Conservation (phyloP, 2,113 vertebrate species). For the Neogale vison region DNA sequence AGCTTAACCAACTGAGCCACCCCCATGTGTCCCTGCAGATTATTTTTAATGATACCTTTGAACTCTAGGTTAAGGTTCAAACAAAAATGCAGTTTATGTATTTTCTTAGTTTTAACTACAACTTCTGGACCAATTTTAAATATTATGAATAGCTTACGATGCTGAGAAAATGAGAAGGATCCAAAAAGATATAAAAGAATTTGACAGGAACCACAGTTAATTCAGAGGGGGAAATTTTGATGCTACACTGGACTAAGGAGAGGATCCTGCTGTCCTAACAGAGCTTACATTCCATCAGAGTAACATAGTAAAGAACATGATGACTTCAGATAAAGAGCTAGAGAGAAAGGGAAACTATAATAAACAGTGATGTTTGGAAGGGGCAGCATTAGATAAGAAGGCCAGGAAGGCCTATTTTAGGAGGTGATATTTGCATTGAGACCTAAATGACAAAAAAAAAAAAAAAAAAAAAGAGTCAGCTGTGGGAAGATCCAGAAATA, state of each 20-base stretch:
- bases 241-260: neutral
- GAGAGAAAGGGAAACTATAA: neutral
- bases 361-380: neutral
- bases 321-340: neutral
- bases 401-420: neutral
- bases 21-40: neutral
- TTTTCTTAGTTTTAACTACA: constrained; percentile 4
- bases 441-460: neutral
- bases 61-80: neutral
- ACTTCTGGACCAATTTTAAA: neutral
- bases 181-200: neutral
- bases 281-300: neutral
- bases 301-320: neutral
- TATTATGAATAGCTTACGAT: neutral
- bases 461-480: neutral
- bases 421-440: neutral
- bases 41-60: constrained; percentile 1
- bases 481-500: constrained; percentile 15
- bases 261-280: neutral
- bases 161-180: neutral
- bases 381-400: neutral
- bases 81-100: constrained; percentile 1
- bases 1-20: no score
- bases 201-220: neutral
- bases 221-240: neutral